These are phyloP conservation scores for Proisotoma minuta DNA, from an alignment of 2,888 invertebrate species.

Conservation along the genomic window DNA sequence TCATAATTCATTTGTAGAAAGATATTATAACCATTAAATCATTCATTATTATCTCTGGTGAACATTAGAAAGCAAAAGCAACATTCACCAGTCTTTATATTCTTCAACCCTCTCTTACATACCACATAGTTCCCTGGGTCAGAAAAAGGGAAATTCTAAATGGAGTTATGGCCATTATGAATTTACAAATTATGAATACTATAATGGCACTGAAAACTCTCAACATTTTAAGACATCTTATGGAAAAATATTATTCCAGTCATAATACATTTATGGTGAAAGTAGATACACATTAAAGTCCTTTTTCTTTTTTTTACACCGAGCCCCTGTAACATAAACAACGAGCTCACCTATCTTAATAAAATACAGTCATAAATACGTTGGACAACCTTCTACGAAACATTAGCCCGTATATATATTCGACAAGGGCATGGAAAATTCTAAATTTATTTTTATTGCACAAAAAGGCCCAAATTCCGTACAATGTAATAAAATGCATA, in stretches of 20 bases:
- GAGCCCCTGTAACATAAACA: not conserved
- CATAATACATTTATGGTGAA: no score
- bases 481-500: not conserved
- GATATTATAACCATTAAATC: constrained; percentile 11
- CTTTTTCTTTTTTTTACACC: not conserved
- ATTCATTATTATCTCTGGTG: constrained; percentile 8
- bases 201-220: no score
- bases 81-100: not conserved
- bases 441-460: not conserved
- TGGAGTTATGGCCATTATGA: constrained; percentile 12
- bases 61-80: not conserved
- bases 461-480: not conserved
- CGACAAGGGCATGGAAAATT: not conserved
- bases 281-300: not conserved
- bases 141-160: not conserved
- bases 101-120: no score
- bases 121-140: not conserved
- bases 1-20: not conserved
- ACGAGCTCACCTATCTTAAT: not conserved
- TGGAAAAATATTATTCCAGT: no score
- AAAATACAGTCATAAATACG: not conserved
- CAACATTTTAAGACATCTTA: no score
- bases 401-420: not conserved
- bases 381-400: not conserved
- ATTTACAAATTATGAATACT: constrained; percentile 18